Percentiles rank a stretch among this genome's conserved stretches.
Conservation (phyloP, 2,888 invertebrate genomes). For the Orthonevra nobilis region DNA sequence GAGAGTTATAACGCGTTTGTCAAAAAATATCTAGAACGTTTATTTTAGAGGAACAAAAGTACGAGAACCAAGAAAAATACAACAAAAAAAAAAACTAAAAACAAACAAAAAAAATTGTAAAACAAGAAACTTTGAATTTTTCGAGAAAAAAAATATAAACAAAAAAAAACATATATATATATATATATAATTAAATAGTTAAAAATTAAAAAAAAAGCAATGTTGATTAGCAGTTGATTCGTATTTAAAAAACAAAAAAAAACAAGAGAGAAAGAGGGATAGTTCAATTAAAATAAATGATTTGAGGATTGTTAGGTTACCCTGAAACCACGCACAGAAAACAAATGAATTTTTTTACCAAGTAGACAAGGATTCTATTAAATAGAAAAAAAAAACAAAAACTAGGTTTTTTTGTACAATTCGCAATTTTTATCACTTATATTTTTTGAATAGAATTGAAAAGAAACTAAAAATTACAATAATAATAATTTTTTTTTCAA, state of each 20-base stretch:
- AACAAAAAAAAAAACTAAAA: conserved; percentile 29
- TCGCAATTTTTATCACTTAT: conserved; percentile 22
- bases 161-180: conserved; percentile 20
- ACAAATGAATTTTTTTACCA: conserved; percentile 44
- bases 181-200: conserved; percentile 34
- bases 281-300: conserved; percentile 61
- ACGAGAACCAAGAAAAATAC: conserved; percentile 52
- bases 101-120: conserved; percentile 36
- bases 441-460: conserved; percentile 31
- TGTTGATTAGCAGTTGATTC: conserved; percentile 64
- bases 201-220: conserved; percentile 48
- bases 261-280: conserved; percentile 15
- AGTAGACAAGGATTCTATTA: conserved; percentile 35
- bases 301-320: conserved; percentile 58
- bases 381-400: conserved; percentile 13
- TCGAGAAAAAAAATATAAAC: conserved; percentile 52
- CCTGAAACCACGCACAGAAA: conserved; percentile 67
- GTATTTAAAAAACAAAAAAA: conserved; percentile 31
- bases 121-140: too few species aligned
- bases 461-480: not conserved
- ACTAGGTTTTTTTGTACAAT: conserved; percentile 27
- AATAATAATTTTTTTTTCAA: conserved; percentile 17
- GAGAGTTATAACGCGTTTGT: conserved; percentile 71
- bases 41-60: conserved; percentile 55
- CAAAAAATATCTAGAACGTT: conserved; percentile 60